These are phyloP conservation scores for Kryptolebias marmoratus DNA, from an alignment of 2,113 vertebrate genomes.

Conservation along the genomic window DNA sequence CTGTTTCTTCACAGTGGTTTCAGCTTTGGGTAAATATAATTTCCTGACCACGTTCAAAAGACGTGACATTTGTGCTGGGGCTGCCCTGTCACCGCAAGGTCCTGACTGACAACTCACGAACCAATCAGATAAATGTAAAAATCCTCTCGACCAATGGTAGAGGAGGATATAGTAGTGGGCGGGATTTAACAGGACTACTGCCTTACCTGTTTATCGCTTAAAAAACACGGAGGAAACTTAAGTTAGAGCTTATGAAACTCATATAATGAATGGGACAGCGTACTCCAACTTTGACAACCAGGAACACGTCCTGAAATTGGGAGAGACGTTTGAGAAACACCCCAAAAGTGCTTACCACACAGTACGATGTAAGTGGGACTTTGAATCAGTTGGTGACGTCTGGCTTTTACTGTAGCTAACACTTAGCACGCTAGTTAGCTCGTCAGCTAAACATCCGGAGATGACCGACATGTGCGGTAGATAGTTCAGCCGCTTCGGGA, in stretches of 20 bases:
- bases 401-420: conserved; percentile 28
- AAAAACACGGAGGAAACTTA: conserved; percentile 59
- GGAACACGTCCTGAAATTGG: conserved; percentile 89
- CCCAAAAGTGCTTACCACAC: conserved; percentile 94
- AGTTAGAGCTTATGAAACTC: conserved; percentile 62
- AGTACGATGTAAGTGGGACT: conserved; percentile 90
- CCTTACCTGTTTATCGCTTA: conserved; percentile 67
- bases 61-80: neutral
- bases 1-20: too few relatives aligned
- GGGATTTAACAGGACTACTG: conserved; percentile 32
- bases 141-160: conserved; percentile 55
- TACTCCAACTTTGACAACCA: conserved; percentile 87
- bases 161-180: neutral
- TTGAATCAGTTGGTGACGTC: neutral
- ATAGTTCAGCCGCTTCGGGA: neutral
- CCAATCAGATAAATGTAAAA: conserved; percentile 25
- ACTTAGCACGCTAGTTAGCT: conserved; percentile 64
- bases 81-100: conserved; percentile 12
- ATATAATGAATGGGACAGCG: conserved; percentile 87
- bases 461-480: neutral
- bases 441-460: conserved; percentile 22
- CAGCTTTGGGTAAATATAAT: too few relatives aligned
- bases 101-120: conserved; percentile 38
- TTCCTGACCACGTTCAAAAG: neutral
- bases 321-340: conserved; percentile 92